Evolutionary conservation across 2,888 invertebrate genomes (phyloP).

Genomic region (Geophilus truncorum): DNA sequence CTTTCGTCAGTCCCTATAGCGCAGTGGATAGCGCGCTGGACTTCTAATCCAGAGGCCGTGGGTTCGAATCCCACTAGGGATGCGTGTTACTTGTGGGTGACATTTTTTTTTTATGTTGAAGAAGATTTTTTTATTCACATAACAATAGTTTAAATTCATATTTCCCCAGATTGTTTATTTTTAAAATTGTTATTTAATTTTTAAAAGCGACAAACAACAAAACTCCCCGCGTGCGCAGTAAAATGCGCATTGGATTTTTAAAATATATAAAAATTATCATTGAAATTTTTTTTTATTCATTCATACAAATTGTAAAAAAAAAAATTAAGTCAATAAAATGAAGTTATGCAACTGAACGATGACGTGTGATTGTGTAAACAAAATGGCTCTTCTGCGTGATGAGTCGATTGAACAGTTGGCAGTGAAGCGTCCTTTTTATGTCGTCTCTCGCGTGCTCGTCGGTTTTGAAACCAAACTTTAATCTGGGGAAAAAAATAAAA

Average conservation of each 20-base stretch:
- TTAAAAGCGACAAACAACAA: background rate
- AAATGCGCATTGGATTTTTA: background rate
- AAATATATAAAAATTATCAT: no score
- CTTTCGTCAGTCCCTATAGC: background rate
- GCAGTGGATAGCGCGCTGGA: slow-evolving; percentile 16
- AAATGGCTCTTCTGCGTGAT: background rate
- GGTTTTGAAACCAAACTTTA: slow-evolving; percentile 1
- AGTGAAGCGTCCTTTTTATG: background rate
- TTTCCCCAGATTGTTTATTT: no score
- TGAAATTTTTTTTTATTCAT: no score
- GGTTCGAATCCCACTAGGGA: slow-evolving; percentile 13
- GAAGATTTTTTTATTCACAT: background rate
- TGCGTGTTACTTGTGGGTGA: background rate
- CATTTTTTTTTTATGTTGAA: background rate
- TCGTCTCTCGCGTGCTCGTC: background rate
- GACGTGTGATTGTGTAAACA: background rate
- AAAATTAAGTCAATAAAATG: background rate
- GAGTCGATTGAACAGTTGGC: background rate
- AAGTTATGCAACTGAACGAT: background rate
- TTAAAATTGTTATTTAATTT: no score
- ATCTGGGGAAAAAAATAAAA: background rate
- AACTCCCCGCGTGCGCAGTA: background rate
- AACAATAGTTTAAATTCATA: no score
- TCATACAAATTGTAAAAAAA: no score
- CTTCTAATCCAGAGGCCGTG: slow-evolving; percentile 20